Percentiles rank a stretch among this genome's conserved stretches.
Evolutionary conservation across 1,140 invertebrate genomes (phyloP).

Genomic region (Agraylea sexmaculata): DNA sequence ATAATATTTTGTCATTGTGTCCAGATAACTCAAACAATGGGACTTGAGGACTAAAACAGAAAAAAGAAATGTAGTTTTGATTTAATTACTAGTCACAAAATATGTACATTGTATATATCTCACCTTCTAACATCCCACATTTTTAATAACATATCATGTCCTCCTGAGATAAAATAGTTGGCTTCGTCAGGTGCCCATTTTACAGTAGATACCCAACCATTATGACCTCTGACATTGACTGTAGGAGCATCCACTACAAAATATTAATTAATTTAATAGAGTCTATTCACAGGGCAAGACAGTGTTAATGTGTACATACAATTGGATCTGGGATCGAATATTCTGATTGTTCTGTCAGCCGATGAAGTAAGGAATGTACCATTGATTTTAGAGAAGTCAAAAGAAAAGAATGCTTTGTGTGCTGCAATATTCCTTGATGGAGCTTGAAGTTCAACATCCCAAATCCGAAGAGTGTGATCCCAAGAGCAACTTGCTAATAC

Average conservation of each 20-base stretch:
- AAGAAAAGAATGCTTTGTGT: conserved; percentile 84
- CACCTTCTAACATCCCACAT: conserved; percentile 92
- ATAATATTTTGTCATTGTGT: conserved; percentile 89
- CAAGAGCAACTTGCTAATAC: conserved; percentile 77
- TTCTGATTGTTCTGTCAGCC: conserved; percentile 75
- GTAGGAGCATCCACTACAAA: conserved; percentile 16
- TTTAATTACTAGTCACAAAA: no score
- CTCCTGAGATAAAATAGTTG: conserved; percentile 83
- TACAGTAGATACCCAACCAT: conserved; percentile 81
- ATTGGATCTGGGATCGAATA: conserved; percentile 84
- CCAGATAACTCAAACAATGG: conserved; percentile 87
- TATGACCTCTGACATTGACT: conserved; percentile 44
- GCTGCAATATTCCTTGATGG: conserved; percentile 22
- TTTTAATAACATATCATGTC: conserved; percentile 84
- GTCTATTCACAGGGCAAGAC: not conserved
- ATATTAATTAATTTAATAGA: conserved; percentile 3
- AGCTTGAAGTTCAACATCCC: conserved; percentile 70
- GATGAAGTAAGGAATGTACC: conserved; percentile 72
- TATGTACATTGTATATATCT: no score
- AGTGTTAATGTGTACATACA: conserved; percentile 42
- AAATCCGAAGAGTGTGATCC: conserved; percentile 92
- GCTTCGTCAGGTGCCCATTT: conserved; percentile 79
- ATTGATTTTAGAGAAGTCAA: conserved; percentile 70
- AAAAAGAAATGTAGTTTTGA: conserved; percentile 16
- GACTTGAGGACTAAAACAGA: conserved; percentile 67